Base-by-base conservation (phyloP, 2,797 vertebrate species). In the Mus caroli region DNA sequence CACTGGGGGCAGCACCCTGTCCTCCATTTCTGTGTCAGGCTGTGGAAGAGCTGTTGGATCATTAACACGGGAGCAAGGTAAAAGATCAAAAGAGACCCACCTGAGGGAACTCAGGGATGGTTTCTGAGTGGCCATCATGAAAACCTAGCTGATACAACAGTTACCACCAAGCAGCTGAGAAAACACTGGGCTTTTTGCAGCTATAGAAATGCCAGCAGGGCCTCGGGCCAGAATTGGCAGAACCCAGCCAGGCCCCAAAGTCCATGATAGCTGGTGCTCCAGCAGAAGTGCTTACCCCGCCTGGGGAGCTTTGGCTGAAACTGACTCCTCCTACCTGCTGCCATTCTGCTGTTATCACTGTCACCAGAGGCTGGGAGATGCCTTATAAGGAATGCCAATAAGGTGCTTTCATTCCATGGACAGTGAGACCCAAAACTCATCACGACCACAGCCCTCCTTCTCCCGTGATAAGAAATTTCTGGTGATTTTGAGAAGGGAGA, bases 281-380 rank as follows among this genome's bases (percentile, higher is more conserved):
- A 0, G 26, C 15, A 15, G 2, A 24, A n/a, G n/a, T 24, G 34
- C 77, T 52, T 3, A 0, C 4, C 3, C 24, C 43, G 4, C 24
- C 37, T 7, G 43, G 3, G 6, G 56, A 43, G 37, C 69, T 12
- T 56, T 0, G 19, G 3, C 56, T 10, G 20, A 19, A 12, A 7
- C 26, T 9, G 52, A 2, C 54, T 82, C 2, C 15, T 37, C 60
- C 40, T 19, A 13, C 15, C 28, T 15, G 6, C 50, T 60, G 86
- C 56, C 24, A 3, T 56, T 26, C 52, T 40, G 56, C 78, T 64
- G 0, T 52, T 52, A 20, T 43, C 80, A 43, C 52, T 40, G 11
- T 78, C 58, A 24, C 28, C n/a, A 60, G 58, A 12, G 31, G 40
- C 52, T 60, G 22, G 3, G 9, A n/a, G 56, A 43, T 4, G 3